A percentile compares a stretch with the other conserved stretches of the same genome.
phyloP scores from a whole-genome alignment of 53 echinoderm and acorn worm species.

The Mesocentrotus franciscanus region DNA sequence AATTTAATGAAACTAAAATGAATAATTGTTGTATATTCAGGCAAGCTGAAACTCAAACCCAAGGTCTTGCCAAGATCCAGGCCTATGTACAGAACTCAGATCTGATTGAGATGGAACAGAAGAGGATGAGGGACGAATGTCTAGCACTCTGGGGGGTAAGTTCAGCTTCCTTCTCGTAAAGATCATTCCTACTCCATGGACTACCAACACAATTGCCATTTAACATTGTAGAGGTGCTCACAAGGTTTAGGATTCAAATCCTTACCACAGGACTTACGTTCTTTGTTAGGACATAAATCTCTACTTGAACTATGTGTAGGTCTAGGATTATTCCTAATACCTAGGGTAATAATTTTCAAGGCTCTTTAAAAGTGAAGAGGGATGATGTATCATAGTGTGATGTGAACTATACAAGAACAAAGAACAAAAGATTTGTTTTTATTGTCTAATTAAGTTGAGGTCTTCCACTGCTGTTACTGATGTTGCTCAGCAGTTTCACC shows the following conservation, averaged over 20 bases:
- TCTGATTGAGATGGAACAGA: conserved; percentile 88
- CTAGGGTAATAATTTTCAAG: too few species aligned
- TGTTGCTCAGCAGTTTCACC: too few species aligned
- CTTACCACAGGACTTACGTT: not conserved
- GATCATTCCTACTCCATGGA: not conserved
- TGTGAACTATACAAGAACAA: too few species aligned
- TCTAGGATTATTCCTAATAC: not conserved
- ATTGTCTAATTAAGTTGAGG: too few species aligned
- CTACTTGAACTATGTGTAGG: not conserved
- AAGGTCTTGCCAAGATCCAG: conserved; percentile 93
- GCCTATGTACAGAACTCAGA: conserved; percentile 85
- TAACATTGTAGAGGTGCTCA: not conserved
- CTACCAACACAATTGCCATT: not conserved
- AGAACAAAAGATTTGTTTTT: too few species aligned
- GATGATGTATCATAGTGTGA: too few species aligned
- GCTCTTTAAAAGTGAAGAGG: too few species aligned
- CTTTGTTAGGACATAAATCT: not conserved
- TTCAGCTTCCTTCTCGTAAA: not conserved
- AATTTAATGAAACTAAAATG: not conserved
- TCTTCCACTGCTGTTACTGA: too few species aligned
- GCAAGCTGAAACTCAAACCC: conserved; percentile 83
- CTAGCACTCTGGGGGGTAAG: conserved; percentile 92
- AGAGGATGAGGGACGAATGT: conserved; percentile 87
- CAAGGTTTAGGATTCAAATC: not conserved
- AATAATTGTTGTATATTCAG: conserved; percentile 44